These are phyloP conservation scores for Tympanoctomys barrerae DNA, from an alignment of 2,797 vertebrate genomes.

Conservation along the genomic window DNA sequence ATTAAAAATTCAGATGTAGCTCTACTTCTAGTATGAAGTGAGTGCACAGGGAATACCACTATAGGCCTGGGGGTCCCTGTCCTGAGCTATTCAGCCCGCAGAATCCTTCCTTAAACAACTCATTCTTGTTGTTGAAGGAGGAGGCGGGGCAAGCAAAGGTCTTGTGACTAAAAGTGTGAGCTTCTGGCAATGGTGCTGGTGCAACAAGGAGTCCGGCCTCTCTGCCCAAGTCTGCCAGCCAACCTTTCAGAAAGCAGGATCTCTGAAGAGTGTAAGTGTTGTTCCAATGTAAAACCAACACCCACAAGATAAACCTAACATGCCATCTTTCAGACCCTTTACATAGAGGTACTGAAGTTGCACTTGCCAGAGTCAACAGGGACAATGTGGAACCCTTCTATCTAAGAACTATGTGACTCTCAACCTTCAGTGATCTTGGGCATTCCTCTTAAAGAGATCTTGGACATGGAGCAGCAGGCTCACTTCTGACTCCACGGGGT, in stretches of 20 bases:
- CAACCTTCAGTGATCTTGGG: not conserved
- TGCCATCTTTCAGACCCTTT: slow-evolving; percentile 11
- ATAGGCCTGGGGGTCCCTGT: not conserved
- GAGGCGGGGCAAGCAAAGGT: not conserved
- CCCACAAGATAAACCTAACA: slow-evolving; percentile 39
- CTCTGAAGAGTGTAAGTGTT: slow-evolving; percentile 52
- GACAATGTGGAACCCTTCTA: not conserved
- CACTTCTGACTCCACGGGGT: not conserved
- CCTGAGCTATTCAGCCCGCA: not conserved
- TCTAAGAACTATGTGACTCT: not conserved
- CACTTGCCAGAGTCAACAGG: not conserved
- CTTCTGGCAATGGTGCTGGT: not conserved
- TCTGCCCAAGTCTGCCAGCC: not conserved
- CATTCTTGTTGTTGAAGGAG: not conserved
- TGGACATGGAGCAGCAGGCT: not conserved
- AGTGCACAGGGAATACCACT: not conserved
- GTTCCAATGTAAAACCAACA: slow-evolving; percentile 47
- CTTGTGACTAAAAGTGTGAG: not conserved
- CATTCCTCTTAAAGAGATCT: not conserved
- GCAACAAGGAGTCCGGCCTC: not conserved
- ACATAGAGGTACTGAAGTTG: not conserved
- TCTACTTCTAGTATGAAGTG: not conserved
- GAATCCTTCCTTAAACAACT: not conserved
- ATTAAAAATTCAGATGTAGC: not conserved
- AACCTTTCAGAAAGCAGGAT: slow-evolving; percentile 54